Percentiles rank a stretch among this genome's conserved stretches.
These are phyloP conservation scores for Epinotia nisella DNA, from an alignment of 2,888 invertebrate species.

Conservation along the genomic window DNA sequence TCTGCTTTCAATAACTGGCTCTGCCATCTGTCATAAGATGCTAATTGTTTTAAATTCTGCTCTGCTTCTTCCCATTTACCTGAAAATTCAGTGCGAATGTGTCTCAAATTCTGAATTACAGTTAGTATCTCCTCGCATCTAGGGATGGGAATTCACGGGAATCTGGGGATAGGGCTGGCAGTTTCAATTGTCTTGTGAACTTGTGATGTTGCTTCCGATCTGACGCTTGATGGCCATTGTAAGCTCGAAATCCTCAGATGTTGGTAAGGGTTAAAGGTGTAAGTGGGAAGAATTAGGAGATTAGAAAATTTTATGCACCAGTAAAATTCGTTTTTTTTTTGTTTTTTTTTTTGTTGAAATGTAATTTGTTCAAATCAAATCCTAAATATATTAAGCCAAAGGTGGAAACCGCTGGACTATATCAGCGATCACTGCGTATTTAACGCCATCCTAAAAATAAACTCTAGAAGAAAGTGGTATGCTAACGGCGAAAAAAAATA, in stretches of 20 bases:
- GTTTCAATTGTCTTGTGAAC: neutral
- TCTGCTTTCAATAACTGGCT: constrained; percentile 85
- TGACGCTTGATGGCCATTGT: neutral
- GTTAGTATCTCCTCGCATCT: neutral
- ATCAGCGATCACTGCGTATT: too few species aligned
- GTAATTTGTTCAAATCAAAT: too few species aligned
- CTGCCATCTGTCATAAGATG: constrained; percentile 87
- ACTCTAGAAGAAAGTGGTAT: too few species aligned
- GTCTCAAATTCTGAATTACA: neutral
- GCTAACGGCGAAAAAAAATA: too few species aligned
- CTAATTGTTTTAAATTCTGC: constrained; percentile 87
- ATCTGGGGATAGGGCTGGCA: neutral
- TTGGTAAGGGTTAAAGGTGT: neutral
- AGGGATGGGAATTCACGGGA: neutral
- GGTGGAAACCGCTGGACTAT: too few species aligned
- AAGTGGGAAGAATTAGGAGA: neutral
- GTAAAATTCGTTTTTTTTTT: neutral
- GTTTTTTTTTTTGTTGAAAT: too few species aligned
- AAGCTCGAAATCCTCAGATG: neutral
- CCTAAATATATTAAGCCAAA: too few species aligned
- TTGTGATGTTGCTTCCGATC: neutral
- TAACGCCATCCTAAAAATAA: too few species aligned
- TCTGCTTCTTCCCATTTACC: constrained; percentile 89
- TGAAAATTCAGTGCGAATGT: constrained; percentile 50
- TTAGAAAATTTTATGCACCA: neutral